A percentile compares a stretch with the other conserved stretches of the same genome.
phyloP scores from a whole-genome alignment of 2,797 vertebrate genomes.

The Artibeus lituratus region DNA sequence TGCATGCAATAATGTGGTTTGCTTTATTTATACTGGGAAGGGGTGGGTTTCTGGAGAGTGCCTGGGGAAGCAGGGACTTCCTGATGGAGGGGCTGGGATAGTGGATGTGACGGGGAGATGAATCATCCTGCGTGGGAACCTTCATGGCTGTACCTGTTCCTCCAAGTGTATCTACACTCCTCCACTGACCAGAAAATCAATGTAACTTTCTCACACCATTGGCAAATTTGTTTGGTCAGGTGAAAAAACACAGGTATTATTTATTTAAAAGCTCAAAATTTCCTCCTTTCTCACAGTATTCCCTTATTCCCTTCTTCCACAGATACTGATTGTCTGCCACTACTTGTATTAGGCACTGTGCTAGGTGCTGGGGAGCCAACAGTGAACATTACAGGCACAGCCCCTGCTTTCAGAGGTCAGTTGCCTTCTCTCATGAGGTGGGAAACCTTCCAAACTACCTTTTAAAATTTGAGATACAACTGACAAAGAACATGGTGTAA shows the following conservation, averaged over 20 bases:
- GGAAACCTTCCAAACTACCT: neutral
- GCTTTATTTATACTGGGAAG: neutral
- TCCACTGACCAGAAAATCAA: neutral
- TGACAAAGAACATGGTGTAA: neutral
- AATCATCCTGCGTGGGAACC: neutral
- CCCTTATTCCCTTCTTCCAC: neutral
- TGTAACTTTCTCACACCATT: neutral
- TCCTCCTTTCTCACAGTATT: neutral
- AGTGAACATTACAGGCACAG: no score
- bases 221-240: neutral
- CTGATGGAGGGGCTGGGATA: neutral
- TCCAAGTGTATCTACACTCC: neutral
- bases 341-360: neutral
- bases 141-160: neutral
- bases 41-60: neutral
- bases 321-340: neutral
- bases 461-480: neutral
- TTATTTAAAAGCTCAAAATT: neutral
- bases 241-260: neutral
- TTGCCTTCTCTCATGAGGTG: neutral
- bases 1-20: neutral
- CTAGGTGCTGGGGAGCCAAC: neutral
- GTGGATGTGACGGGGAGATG: neutral
- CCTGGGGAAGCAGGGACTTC: neutral
- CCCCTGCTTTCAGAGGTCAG: neutral